Evolutionary conservation across 2,113 vertebrate genomes (phyloP).

Genomic region (Azemiops feae): DNA sequence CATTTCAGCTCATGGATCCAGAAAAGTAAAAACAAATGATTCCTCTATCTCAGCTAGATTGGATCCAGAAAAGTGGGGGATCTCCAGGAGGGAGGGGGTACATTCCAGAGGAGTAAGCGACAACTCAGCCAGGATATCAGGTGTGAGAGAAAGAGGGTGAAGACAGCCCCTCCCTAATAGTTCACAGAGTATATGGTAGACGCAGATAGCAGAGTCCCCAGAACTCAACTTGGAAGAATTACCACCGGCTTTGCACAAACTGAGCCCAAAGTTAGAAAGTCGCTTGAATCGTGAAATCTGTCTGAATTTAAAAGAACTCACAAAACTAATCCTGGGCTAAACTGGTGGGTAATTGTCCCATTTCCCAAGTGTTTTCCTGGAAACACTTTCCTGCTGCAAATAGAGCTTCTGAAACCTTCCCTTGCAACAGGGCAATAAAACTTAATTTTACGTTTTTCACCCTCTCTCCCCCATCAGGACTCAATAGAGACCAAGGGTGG

Average conservation of each 20-base stretch:
- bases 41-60: too few relatives aligned
- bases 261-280: background rate
- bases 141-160: too few relatives aligned
- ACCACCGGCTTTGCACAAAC: background rate
- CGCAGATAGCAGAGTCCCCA: too few relatives aligned
- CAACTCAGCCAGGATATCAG: background rate
- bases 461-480: background rate
- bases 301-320: background rate
- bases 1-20: too few relatives aligned
- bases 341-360: background rate
- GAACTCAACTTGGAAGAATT: too few relatives aligned
- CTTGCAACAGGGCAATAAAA: rapidly evolving
- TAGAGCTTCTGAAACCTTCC: background rate
- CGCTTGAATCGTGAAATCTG: background rate
- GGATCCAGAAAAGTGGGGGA: too few relatives aligned
- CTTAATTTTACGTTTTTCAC: background rate
- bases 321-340: background rate
- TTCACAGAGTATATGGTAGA: too few relatives aligned
- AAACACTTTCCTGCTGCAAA: background rate
- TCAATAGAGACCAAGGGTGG: background rate
- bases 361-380: background rate
- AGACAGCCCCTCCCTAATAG: too few relatives aligned
- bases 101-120: background rate
- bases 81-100: background rate
- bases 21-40: too few relatives aligned